Base-by-base conservation (phyloP, 2,888 invertebrate species). In the Trichogramma dendrolimi region DNA sequence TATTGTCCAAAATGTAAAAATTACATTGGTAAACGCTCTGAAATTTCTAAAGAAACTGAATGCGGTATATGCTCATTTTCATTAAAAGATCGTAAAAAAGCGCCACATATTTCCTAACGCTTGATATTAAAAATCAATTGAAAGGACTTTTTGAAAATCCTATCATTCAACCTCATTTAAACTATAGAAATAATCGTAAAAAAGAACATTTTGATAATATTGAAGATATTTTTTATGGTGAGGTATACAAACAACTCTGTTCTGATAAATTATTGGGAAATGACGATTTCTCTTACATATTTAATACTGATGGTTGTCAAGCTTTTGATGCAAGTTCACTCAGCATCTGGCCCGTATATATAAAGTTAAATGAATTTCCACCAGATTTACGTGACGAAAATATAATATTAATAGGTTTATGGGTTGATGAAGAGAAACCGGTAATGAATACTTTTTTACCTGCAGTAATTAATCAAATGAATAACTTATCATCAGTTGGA, bases 331-430 rank as follows among this genome's bases (percentile, higher is more conserved):
- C 55, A 14, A 51, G 58, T 11, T 7, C 52, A 42, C 6, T 43
- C 7, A 38, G 59, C 14, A 44, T 58, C 10, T 67, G 64, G 62
- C 64, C 64, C 1, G 61, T 64, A 48, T 67, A 62, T 56, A 43
- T 63, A 59, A 62, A 44, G 56, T 62, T 51, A 6, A 43, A 14
- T 14, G 64, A 68, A 56, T 48, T 68, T n/a, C 65, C 66, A 41
- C 66, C 59, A 7, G 54, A 63, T 48, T 11, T 64, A 11, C 7
- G 67, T 14, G 14, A 55, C 7, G 55, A 60, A 49, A 27, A 65
- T 49, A 64, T 68, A 53, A 46, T 67, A 40, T 41, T 68, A 10
- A 58, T 55, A 44, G 68, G 67, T 10, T 54, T 67, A 48, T 68
- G 61, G 60, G 66, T 66, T 41, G 55, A 62, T 11, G 56, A 61